Conservation (phyloP, 2,888 invertebrate genomes). For the Zhuqinia jingwanae region DNA sequence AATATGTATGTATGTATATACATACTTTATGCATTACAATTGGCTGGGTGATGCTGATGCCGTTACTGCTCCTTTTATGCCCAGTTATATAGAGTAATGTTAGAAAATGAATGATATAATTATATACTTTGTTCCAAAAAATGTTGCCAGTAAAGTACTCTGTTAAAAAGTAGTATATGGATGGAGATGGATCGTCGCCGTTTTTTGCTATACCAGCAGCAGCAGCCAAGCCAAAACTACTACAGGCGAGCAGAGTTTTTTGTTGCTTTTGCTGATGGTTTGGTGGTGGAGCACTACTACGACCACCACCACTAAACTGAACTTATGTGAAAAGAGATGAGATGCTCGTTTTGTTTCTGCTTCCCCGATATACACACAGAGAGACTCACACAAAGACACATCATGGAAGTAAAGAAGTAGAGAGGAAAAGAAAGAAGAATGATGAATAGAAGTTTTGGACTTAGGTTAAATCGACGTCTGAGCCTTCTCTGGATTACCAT, state of each 20-base stretch:
- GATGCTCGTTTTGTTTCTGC: constrained; percentile 47
- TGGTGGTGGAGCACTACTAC: too few relatives aligned
- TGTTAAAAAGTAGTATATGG: constrained; percentile 58
- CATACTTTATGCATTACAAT: constrained; percentile 30
- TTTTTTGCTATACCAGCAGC: too few relatives aligned
- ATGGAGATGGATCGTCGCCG: constrained; percentile 55
- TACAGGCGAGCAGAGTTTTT: constrained; percentile 9
- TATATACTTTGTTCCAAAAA: constrained; percentile 51
- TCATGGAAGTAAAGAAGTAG: constrained; percentile 34
- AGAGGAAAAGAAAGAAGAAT: constrained; percentile 71
- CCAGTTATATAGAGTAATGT: constrained; percentile 13
- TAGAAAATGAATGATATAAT: constrained; percentile 54
- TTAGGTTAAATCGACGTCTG: constrained; percentile 79
- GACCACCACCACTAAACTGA: too few relatives aligned
- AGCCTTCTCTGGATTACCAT: constrained; percentile 73
- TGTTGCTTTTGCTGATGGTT: too few relatives aligned
- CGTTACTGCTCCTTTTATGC: too few relatives aligned
- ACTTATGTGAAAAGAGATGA: constrained; percentile 17
- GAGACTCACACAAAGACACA: not conserved
- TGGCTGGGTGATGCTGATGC: constrained; percentile 17
- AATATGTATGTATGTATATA: too few relatives aligned
- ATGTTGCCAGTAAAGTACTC: constrained; percentile 52
- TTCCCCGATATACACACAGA: constrained; percentile 27
- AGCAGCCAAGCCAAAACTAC: too few relatives aligned
- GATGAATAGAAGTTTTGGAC: constrained; percentile 79